Conservation (phyloP, 2,797 vertebrate genomes). For the Craterocephalus amniculus region DNA sequence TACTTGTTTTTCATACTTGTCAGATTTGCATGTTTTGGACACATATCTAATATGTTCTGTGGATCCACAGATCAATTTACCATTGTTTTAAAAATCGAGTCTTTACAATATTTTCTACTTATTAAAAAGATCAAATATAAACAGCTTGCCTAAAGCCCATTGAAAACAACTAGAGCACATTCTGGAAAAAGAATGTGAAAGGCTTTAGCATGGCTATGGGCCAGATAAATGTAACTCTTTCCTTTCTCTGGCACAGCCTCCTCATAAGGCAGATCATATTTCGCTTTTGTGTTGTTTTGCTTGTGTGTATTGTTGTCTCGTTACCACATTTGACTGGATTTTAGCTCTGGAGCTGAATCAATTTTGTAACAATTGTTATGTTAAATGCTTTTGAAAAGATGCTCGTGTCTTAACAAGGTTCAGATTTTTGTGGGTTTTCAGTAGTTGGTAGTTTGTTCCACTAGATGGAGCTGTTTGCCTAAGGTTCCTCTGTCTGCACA, state of each 20-base stretch:
- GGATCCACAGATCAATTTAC: background rate
- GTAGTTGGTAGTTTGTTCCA: conserved; percentile 31
- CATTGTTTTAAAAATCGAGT: background rate
- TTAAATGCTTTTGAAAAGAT: background rate
- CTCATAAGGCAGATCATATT: conserved; percentile 18
- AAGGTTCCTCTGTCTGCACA: background rate
- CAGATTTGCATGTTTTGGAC: background rate
- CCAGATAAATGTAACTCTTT: conserved; percentile 34
- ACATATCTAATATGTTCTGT: background rate
- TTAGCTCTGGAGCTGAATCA: background rate
- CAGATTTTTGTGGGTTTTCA: background rate
- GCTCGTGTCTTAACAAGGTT: background rate
- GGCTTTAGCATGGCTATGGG: conserved; percentile 24
- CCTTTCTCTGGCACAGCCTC: conserved; percentile 28
- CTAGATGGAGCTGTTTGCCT: conserved; percentile 61
- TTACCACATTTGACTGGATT: background rate
- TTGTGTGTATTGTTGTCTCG: conserved; percentile 3
- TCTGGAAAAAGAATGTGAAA: conserved; percentile 44
- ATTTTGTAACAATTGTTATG: background rate
- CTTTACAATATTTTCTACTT: background rate
- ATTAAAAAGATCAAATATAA: conserved; percentile 2
- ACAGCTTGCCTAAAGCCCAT: conserved; percentile 8
- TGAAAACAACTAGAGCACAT: conserved; percentile 27
- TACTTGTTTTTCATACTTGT: conserved; percentile 6
- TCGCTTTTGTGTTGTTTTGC: conserved; percentile 9